Evolutionary conservation across 2,888 invertebrate species (phyloP), one percentile per base, ranked within the genome.

Genomic region (Caenorhabditis macrosperma): DNA sequence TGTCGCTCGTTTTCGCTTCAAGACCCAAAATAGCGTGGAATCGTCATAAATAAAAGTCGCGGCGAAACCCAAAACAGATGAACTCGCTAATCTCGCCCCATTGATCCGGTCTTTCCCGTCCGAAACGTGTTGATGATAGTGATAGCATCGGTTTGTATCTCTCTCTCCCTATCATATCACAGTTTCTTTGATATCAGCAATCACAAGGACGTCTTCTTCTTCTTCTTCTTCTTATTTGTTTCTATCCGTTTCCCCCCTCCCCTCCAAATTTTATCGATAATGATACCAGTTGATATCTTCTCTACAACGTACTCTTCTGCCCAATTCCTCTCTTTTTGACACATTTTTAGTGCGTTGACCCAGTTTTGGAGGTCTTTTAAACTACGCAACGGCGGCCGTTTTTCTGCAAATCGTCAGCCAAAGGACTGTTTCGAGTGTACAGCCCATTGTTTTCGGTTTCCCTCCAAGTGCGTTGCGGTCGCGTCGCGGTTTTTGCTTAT

Each of bases 141-240:
- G n/a, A n/a, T n/a, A n/a, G n/a, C n/a, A n/a, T n/a, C n/a, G n/a
- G n/a, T n/a, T n/a, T n/a, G n/a, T n/a, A n/a, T 44, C 44, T 44
- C 17, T 10, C 10, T 38, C 38, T 38, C 38, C 9, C 38, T 44
- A 44, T 44, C 44, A 44, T 44, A 44, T 44, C 44, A 44, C 44
- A 17, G 44, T 44, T 44, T 44, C 44, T 44, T 44, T 44, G n/a
- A n/a, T n/a, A 38, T 38, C 38, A 38, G 38, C 38, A 44, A 44
- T 44, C 44, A 44, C 44, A 44, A 44, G 44, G 44, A 44, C 44
- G 33, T 17, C 17, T n/a, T 44, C 44, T 44, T 44, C 17, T 44
- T 44, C 38, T n/a, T n/a, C n/a, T n/a, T n/a, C n/a, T n/a, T n/a
- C n/a, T n/a, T 3, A 38, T 38, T 38, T 38, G 38, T 44, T 44